These are phyloP conservation scores for Eupelmus urozonus DNA, from an alignment of 2,888 invertebrate genomes.

Conservation along the genomic window DNA sequence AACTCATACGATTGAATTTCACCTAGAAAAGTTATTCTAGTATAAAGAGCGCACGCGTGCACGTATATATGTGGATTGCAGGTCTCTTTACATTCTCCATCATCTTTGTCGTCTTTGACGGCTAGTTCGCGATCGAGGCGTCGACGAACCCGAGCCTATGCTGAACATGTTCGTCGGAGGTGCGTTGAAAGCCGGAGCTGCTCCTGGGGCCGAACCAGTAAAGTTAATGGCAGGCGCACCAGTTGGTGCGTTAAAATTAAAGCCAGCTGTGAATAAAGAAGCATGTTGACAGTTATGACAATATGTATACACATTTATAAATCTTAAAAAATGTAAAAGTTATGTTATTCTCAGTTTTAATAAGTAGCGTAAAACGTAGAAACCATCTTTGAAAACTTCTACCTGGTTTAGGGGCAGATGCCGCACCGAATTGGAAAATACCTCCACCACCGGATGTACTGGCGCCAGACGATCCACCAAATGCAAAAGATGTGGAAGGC, in stretches of 20 bases:
- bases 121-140: slow-evolving; percentile 74
- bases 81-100: slow-evolving; percentile 74
- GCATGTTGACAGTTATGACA: too few species aligned
- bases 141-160: slow-evolving; percentile 77
- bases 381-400: too few species aligned
- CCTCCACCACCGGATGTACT: slow-evolving; percentile 49
- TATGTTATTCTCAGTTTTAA: too few species aligned
- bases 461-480: slow-evolving; percentile 45
- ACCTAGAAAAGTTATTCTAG: slow-evolving; percentile 33
- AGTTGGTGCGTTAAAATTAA: slow-evolving; percentile 72
- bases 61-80: slow-evolving; percentile 10
- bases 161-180: slow-evolving; percentile 76
- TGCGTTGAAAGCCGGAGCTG: slow-evolving; percentile 59
- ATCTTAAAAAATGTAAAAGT: too few species aligned
- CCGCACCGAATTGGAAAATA: slow-evolving; percentile 69
- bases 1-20: slow-evolving; percentile 33
- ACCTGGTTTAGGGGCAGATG: slow-evolving; percentile 66
- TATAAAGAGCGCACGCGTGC: slow-evolving; percentile 1
- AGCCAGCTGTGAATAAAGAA: slow-evolving; percentile 63
- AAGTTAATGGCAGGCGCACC: slow-evolving; percentile 69
- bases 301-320: too few species aligned
- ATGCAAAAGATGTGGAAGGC: slow-evolving; percentile 58
- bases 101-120: slow-evolving; percentile 73
- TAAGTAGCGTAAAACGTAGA: too few species aligned
- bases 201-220: slow-evolving; percentile 63